Base-by-base conservation (phyloP, 1,140 invertebrate species). In the Apis laboriosa region DNA sequence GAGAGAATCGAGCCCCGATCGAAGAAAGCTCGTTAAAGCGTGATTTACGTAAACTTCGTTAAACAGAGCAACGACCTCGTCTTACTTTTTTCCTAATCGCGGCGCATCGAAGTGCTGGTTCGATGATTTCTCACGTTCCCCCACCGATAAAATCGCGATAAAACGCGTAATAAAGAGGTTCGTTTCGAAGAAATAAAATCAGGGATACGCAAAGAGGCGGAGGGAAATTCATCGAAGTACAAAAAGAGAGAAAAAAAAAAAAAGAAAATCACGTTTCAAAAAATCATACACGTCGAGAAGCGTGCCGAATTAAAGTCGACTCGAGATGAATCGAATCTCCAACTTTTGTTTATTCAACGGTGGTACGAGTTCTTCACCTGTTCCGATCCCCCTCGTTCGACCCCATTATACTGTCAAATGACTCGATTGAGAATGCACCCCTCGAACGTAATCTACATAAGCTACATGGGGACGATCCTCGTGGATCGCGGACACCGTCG, bases 111-210 rank as follows among this genome's bases (percentile, higher is more conserved):
- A 56, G 77, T 64, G 53, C 49, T 28, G 15, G 67, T 71, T 34
- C n/a, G n/a, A n/a, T 67, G 51, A 83, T 71, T 83, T 83, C 80
- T 77, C 80, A 85, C 72, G 82, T 73, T 55, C 67, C 60, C 64
- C 60, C 64, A 34, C 80, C 80, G 77, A 87, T 90, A 90, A 85
- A 70, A 66, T 68, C 83, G 70, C 77, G 77, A 84, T 86, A 73
- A 82, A 51, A 73, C 49, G 60, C 51, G 49, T 51, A 34, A 9
- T 15, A 64, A 2, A 49, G 21, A 61, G 66, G 77, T 51, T 28
- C 51, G 28, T 51, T 53, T 68, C 75, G 64, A 51, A 74, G 51
- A 28, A 85, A 79, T 85, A 77, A 78, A 74, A 60, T 66, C 55
- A 13, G 21, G 55, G 58, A 43, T 7, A 43, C 0, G 28, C 43